These are phyloP conservation scores for Festucalex cinctus DNA, from an alignment of 2,113 vertebrate genomes.

Conservation along the genomic window DNA sequence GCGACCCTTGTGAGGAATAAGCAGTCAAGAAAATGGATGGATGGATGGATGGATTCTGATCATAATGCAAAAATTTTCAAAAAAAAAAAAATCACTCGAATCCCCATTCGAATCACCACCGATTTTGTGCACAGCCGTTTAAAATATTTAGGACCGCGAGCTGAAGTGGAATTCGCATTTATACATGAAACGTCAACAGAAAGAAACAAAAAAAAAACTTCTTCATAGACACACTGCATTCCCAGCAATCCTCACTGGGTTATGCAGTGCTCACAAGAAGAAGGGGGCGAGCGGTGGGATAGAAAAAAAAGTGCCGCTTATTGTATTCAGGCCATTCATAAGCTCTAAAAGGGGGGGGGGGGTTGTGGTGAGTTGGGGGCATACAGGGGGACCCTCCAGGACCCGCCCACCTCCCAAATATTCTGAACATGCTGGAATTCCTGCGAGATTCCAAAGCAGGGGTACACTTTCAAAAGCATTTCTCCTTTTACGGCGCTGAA, in stretches of 20 bases:
- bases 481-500: slow-evolving; percentile 10
- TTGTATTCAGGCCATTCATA: slow-evolving; percentile 90
- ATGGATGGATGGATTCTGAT: no score
- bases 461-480: slow-evolving; percentile 38
- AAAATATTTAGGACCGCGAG: no score
- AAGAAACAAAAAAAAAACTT: neutral
- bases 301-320: slow-evolving; percentile 85
- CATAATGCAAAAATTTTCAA: no score
- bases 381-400: slow-evolving; percentile 44
- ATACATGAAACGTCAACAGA: neutral
- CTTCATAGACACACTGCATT: slow-evolving; percentile 49
- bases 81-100: no score
- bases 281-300: slow-evolving; percentile 30
- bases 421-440: slow-evolving; percentile 74
- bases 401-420: slow-evolving; percentile 71
- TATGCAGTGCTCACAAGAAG: slow-evolving; percentile 45
- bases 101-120: no score
- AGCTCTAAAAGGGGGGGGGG: slow-evolving; percentile 78
- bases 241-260: slow-evolving; percentile 64
- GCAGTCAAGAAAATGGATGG: no score
- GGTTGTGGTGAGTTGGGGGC: slow-evolving; percentile 69
- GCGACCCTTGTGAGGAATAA: no score
- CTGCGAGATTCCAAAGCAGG: slow-evolving; percentile 63
- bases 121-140: no score
- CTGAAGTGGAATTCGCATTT: no score